phyloP scores from a whole-genome alignment of 1,140 invertebrate genomes.

The Drosophila jambulina region DNA sequence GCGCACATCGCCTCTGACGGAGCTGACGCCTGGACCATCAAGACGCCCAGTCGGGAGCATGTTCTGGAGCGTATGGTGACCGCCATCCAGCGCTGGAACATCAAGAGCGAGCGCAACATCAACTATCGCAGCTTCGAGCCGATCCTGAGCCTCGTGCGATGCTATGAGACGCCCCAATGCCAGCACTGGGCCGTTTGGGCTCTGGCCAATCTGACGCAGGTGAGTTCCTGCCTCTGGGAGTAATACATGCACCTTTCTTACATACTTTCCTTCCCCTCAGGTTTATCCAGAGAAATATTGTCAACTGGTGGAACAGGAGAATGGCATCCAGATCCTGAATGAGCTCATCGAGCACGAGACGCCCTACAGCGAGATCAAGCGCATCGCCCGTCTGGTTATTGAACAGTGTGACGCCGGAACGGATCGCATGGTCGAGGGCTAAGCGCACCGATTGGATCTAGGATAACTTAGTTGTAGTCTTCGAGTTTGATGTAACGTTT shows the following conservation, averaged over 20 bases:
- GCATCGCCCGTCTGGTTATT: slow-evolving; percentile 89
- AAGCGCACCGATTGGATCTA: slow-evolving; percentile 14
- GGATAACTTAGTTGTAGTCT: slow-evolving; percentile 36
- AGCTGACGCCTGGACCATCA: slow-evolving; percentile 91
- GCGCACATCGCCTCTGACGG: slow-evolving; percentile 98
- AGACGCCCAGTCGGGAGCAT: slow-evolving; percentile 89
- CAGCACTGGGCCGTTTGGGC: slow-evolving; percentile 99
- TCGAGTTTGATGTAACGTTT: slow-evolving; percentile 76
- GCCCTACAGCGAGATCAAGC: slow-evolving; percentile 89
- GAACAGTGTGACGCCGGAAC: slow-evolving; percentile 86
- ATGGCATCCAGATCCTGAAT: slow-evolving; percentile 91
- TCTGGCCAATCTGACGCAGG: slow-evolving; percentile 96
- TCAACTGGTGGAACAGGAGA: slow-evolving; percentile 92
- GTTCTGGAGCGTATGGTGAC: slow-evolving; percentile 91
- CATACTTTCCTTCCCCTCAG: background rate
- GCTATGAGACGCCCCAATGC: slow-evolving; percentile 94
- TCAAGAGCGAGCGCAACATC: slow-evolving; percentile 95
- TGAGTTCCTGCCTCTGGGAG: slow-evolving; percentile 79
- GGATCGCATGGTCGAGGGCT: slow-evolving; percentile 74
- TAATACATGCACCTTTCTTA: background rate
- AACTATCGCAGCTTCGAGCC: slow-evolving; percentile 98
- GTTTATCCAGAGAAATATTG: slow-evolving; percentile 94
- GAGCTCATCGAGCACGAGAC: slow-evolving; percentile 88
- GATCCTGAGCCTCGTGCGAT: slow-evolving; percentile 92
- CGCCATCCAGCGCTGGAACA: slow-evolving; percentile 95